Conservation (phyloP, 2,888 invertebrate species). For the Cyrtodaria siliqua region DNA sequence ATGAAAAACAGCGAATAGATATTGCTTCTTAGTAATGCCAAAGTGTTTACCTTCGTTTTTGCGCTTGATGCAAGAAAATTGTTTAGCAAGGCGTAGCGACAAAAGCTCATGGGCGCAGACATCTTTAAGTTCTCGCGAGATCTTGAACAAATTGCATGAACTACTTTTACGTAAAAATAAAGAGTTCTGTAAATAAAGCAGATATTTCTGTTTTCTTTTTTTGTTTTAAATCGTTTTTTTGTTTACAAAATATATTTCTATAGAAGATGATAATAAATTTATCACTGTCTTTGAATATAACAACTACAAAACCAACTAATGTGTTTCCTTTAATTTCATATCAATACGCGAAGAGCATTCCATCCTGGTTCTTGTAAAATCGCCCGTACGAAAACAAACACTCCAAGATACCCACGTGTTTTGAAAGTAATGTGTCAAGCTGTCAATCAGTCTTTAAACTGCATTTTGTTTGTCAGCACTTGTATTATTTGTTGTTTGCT, state of each 20-base stretch:
- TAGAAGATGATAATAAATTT: too few species aligned
- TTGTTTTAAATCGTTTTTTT: too few species aligned
- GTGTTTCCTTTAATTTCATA: neutral
- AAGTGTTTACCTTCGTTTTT: conserved; percentile 14
- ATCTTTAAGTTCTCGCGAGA: conserved; percentile 56
- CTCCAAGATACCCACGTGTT: conserved; percentile 64
- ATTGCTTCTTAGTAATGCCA: too few species aligned
- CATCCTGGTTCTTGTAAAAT: conserved; percentile 85
- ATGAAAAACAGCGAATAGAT: too few species aligned
- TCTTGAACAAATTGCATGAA: neutral
- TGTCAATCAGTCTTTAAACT: too few species aligned
- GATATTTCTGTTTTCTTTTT: too few species aligned
- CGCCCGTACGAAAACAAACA: conserved; percentile 86
- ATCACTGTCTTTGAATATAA: too few species aligned
- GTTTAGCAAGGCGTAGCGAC: conserved; percentile 41
- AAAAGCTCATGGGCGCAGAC: conserved; percentile 68
- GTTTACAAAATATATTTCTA: too few species aligned
- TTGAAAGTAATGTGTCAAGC: conserved; percentile 25
- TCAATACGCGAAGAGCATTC: conserved; percentile 61
- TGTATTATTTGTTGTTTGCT: too few species aligned
- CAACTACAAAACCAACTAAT: neutral
- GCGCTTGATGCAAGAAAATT: conserved; percentile 9
- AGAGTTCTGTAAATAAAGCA: conserved; percentile 14
- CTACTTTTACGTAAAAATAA: conserved; percentile 18
- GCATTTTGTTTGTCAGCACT: too few species aligned